A percentile compares a stretch with the other conserved stretches of the same genome.
Evolutionary conservation across 2,113 vertebrate genomes (phyloP).

Genomic region (Agapornis roseicollis): DNA sequence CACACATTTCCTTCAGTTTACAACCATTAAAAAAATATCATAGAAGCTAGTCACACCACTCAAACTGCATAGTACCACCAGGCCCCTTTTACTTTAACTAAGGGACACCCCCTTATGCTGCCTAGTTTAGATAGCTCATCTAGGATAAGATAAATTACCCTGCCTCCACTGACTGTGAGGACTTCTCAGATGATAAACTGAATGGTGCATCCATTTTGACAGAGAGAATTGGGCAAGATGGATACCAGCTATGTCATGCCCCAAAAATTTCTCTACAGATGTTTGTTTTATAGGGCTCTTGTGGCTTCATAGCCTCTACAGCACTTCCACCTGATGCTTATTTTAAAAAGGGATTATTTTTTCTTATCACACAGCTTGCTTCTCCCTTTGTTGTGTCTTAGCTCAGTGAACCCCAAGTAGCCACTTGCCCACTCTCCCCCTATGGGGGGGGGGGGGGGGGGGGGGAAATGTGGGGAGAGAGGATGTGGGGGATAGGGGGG

Average conservation of each 20-base stretch:
- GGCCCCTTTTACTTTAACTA: neutral
- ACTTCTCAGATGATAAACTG: neutral
- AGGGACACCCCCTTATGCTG: rapidly evolving
- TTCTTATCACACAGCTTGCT: neutral
- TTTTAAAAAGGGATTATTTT: neutral
- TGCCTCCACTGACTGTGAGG: neutral
- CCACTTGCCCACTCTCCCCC: neutral
- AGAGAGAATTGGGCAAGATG: neutral
- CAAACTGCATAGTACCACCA: neutral
- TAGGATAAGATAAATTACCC: neutral
- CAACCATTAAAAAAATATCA: neutral
- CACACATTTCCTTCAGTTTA: neutral
- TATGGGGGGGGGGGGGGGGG: neutral
- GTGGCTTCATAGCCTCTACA: neutral
- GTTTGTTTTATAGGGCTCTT: slow-evolving; percentile 1
- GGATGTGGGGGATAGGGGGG: neutral
- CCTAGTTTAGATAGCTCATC: neutral
- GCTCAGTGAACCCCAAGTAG: neutral
- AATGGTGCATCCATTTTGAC: neutral
- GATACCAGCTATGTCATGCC: neutral
- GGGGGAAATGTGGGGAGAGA: rapidly evolving
- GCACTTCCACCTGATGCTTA: neutral
- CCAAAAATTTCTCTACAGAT: neutral
- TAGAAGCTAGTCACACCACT: neutral
- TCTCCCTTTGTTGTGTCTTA: neutral